Evolutionary conservation across 1,140 invertebrate genomes (phyloP).

Genomic region (Ooceraea biroi): DNA sequence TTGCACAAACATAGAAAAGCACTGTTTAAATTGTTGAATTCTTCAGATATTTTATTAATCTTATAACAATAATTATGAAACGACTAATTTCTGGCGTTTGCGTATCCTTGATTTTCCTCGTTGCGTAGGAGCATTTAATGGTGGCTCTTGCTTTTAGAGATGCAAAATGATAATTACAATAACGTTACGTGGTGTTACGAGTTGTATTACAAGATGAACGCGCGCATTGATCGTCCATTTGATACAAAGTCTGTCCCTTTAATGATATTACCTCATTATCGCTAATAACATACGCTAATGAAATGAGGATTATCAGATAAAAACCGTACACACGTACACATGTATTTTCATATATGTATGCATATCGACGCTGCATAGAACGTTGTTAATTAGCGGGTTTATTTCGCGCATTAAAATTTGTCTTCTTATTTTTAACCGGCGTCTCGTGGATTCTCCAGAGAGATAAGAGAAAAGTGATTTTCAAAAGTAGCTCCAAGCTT

Average conservation of each 20-base stretch:
- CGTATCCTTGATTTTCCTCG: slow-evolving; percentile 19
- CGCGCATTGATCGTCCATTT: slow-evolving; percentile 5
- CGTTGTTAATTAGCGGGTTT: slow-evolving; percentile 23
- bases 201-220: slow-evolving; percentile 46
- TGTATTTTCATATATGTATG: neutral
- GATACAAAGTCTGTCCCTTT: slow-evolving; percentile 26
- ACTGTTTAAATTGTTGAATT: too few species aligned
- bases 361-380: neutral
- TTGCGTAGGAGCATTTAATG: slow-evolving; percentile 10
- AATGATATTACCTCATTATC: slow-evolving; percentile 57
- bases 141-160: slow-evolving; percentile 32
- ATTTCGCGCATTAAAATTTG: slow-evolving; percentile 1
- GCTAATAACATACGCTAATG: neutral
- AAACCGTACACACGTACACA: neutral
- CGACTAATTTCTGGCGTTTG: slow-evolving; percentile 33
- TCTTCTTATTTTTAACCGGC: slow-evolving; percentile 22
- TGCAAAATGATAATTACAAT: slow-evolving; percentile 53
- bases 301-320: slow-evolving; percentile 40
- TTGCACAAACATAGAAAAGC: too few species aligned
- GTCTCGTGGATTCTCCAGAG: neutral
- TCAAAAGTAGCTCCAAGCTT: neutral
- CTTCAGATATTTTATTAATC: neutral
- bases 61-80: slow-evolving; percentile 29
- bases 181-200: slow-evolving; percentile 41
- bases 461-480: slow-evolving; percentile 3